phyloP scores from a whole-genome alignment of 2,113 vertebrate species.

The Haemorhous mexicanus region DNA sequence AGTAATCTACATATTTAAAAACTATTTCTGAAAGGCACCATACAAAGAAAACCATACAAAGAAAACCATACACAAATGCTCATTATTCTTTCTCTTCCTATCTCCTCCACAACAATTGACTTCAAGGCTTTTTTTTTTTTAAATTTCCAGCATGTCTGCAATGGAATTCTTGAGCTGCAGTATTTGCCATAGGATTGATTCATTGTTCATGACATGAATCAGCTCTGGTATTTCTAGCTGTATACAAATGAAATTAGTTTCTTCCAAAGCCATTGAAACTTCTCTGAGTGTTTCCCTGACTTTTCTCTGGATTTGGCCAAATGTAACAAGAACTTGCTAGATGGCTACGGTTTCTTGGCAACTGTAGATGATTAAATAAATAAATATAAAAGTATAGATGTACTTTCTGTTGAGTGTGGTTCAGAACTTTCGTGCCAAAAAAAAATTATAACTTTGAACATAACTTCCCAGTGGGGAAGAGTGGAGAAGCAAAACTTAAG shows the following conservation, averaged over 20 bases:
- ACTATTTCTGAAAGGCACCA: not conserved
- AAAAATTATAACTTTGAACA: not conserved
- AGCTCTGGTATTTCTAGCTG: not conserved
- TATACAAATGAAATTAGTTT: not conserved
- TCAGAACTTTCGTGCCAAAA: not conserved
- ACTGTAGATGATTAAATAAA: not conserved
- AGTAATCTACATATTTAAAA: not conserved
- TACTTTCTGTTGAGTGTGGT: not conserved
- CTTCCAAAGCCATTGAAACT: not conserved
- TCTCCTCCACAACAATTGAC: not conserved
- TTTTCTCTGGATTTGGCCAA: not conserved
- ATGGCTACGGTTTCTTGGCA: not conserved
- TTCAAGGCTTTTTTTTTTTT: not conserved
- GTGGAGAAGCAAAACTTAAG: not conserved
- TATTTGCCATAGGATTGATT: not conserved
- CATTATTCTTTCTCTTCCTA: not conserved
- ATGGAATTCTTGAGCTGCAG: not conserved
- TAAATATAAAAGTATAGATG: not conserved
- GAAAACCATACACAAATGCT: rapidly evolving
- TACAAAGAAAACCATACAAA: not conserved
- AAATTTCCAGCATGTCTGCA: not conserved
- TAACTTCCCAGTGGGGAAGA: not conserved
- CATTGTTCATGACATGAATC: not conserved
- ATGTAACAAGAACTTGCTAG: not conserved
- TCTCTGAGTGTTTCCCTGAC: not conserved